Evolutionary conservation across 2,113 vertebrate genomes (phyloP).

Genomic region (Alligator mississippiensis): DNA sequence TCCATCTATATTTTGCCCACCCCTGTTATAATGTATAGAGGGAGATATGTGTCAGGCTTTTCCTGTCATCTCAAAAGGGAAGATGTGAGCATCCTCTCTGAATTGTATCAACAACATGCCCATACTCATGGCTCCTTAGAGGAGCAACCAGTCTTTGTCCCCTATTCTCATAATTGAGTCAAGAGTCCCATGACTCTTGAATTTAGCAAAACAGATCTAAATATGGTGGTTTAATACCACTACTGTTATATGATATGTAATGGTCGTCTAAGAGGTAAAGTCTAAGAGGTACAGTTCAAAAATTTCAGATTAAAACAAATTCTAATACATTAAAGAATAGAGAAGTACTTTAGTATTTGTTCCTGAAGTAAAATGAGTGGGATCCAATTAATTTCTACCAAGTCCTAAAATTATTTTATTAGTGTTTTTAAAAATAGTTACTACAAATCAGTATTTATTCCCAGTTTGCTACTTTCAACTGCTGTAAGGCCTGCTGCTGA

Average conservation of each 20-base stretch:
- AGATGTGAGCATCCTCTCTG: neutral
- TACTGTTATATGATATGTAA: neutral
- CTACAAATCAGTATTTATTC: constrained; percentile 60
- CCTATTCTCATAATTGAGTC: neutral
- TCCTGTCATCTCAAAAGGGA: neutral
- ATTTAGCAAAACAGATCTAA: neutral
- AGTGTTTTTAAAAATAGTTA: constrained; percentile 46
- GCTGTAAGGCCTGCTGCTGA: constrained; percentile 40
- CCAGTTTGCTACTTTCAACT: constrained; percentile 56
- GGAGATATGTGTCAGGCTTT: neutral
- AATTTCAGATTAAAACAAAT: constrained; percentile 56
- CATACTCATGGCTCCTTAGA: neutral
- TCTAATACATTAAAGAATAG: constrained; percentile 34
- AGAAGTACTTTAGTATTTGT: constrained; percentile 13
- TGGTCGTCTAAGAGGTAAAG: neutral
- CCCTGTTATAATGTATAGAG: neutral
- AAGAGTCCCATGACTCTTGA: accelerated
- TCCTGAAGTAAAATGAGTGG: constrained; percentile 20
- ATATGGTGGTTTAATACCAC: neutral
- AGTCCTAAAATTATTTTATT: constrained; percentile 48
- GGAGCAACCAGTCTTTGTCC: neutral
- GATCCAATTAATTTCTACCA: constrained; percentile 48
- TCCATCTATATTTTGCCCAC: too few species aligned
- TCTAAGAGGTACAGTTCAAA: constrained; percentile 6
- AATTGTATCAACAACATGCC: neutral